Conservation (phyloP, 2,888 invertebrate species). For the Pristionchus mayeri region DNA sequence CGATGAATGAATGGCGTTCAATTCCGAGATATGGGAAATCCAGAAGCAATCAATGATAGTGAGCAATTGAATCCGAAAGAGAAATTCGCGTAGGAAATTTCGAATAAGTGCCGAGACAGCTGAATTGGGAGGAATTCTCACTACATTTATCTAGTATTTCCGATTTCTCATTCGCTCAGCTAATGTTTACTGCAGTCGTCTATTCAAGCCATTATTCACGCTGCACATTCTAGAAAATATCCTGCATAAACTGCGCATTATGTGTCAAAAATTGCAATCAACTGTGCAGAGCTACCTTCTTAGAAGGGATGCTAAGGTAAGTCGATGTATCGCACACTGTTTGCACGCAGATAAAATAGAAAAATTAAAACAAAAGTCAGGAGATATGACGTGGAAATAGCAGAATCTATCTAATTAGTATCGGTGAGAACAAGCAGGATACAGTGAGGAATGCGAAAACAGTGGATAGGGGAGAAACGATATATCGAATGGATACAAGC, state of each 20-base stretch:
- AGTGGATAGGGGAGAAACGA: neutral
- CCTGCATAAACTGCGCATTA: neutral
- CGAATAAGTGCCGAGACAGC: neutral
- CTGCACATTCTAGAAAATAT: neutral
- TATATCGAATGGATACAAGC: neutral
- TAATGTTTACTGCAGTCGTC: neutral
- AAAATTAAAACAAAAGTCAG: too few relatives aligned
- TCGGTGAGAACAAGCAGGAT: neutral
- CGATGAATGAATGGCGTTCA: neutral
- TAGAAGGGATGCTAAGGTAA: too few relatives aligned
- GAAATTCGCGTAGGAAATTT: neutral
- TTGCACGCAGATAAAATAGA: too few relatives aligned
- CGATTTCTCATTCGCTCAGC: neutral
- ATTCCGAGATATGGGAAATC: too few relatives aligned
- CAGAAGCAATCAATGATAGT: neutral
- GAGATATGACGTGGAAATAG: too few relatives aligned
- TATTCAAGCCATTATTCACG: neutral
- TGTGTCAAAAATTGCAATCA: too few relatives aligned
- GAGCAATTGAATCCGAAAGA: too few relatives aligned
- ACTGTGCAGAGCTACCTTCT: too few relatives aligned
- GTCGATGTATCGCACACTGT: too few relatives aligned
- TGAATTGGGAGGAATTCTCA: neutral
- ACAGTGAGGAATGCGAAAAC: neutral
- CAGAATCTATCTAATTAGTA: slow-evolving; percentile 10
- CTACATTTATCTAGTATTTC: neutral